A percentile compares a stretch with the other conserved stretches of the same genome.
phyloP scores from a whole-genome alignment of 2,113 vertebrate species.

The Myanophis thanlyinensis region DNA sequence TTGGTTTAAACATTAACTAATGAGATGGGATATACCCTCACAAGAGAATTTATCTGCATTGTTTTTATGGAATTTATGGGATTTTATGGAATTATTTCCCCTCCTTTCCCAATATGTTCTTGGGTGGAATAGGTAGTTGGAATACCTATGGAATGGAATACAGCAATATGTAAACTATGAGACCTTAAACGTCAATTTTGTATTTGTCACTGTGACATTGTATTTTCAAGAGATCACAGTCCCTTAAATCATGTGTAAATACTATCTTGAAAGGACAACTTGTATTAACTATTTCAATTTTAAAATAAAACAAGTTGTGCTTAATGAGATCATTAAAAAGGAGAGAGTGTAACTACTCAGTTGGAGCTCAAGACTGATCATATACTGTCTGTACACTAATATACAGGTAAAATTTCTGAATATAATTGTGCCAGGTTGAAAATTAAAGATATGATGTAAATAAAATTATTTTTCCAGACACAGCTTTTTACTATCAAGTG shows the following conservation, averaged over 20 bases:
- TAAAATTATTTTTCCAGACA: constrained; percentile 53
- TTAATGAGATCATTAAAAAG: no score
- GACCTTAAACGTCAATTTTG: neutral
- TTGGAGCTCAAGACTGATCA: neutral
- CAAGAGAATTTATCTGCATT: no score
- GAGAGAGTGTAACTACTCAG: neutral
- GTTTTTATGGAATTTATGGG: no score
- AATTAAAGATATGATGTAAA: constrained; percentile 64
- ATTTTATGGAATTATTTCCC: no score
- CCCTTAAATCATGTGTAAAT: neutral
- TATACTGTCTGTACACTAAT: neutral
- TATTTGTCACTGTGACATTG: neutral
- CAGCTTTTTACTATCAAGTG: constrained; percentile 32
- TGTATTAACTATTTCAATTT: neutral
- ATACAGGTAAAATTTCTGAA: neutral
- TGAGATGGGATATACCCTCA: neutral
- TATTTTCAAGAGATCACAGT: neutral
- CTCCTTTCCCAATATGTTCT: neutral
- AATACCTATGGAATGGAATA: no score
- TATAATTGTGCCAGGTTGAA: constrained; percentile 40
- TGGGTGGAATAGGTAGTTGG: neutral
- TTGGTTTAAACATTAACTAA: no score
- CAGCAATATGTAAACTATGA: neutral
- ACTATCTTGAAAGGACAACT: neutral
- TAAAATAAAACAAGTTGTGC: neutral